Conservation (phyloP, 2,113 vertebrate species). For the Melanerpes aurifrons region DNA sequence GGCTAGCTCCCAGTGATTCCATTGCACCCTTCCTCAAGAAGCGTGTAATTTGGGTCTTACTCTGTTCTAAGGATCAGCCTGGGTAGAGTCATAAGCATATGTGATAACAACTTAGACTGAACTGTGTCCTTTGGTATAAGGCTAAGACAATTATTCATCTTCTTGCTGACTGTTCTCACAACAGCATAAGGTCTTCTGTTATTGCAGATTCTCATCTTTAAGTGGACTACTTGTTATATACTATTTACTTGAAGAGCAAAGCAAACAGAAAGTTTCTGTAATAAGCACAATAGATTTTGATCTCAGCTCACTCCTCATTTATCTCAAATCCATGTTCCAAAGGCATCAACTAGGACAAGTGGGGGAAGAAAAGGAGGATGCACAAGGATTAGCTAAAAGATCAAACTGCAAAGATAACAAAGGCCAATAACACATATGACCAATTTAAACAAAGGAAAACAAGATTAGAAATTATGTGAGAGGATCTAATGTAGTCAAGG, state of each 20-base stretch:
- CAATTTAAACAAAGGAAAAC: background rate
- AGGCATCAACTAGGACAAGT: background rate
- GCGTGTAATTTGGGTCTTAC: background rate
- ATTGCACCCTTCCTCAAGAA: background rate
- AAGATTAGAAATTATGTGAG: background rate
- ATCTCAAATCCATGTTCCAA: background rate
- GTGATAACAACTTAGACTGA: background rate
- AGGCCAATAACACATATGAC: background rate
- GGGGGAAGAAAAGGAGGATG: background rate
- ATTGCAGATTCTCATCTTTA: background rate
- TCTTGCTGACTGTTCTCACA: background rate
- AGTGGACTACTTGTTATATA: background rate
- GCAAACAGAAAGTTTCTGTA: conserved; percentile 32
- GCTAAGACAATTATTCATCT: background rate
- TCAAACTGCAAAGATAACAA: background rate
- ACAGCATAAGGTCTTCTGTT: background rate
- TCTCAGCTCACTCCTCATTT: conserved; percentile 35
- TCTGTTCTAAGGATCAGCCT: background rate
- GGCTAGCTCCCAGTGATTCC: background rate
- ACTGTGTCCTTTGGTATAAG: background rate
- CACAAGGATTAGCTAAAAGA: background rate
- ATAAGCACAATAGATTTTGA: conserved; percentile 39
- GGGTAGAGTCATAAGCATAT: fast-evolving
- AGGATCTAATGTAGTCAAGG: background rate
- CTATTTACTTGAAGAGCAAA: conserved; percentile 41